phyloP scores from a whole-genome alignment of 1,140 invertebrate species.

The Bombyx mandarina region DNA sequence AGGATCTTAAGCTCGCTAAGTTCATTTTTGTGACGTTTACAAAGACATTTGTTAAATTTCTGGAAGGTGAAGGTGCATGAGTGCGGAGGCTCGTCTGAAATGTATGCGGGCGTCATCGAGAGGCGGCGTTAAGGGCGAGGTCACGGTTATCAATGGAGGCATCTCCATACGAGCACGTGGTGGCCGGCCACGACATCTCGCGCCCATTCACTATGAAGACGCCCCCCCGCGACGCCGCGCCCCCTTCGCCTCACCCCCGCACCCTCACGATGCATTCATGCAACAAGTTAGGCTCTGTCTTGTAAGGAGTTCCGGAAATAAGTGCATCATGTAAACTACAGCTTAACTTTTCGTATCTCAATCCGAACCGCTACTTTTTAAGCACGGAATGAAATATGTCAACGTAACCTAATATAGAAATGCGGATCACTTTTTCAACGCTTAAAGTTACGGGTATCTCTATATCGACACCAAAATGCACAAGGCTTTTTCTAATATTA shows the following conservation, averaged over 20 bases:
- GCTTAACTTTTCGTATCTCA: too few species aligned
- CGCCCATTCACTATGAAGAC: conserved; percentile 65
- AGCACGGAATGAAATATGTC: too few species aligned
- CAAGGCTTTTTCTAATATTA: too few species aligned
- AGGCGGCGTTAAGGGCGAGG: conserved; percentile 55
- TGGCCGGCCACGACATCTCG: conserved; percentile 62
- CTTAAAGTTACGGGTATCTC: too few species aligned
- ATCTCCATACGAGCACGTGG: conserved; percentile 61
- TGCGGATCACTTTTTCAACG: too few species aligned
- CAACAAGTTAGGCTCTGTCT: conserved; percentile 64
- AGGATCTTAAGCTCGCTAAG: too few species aligned
- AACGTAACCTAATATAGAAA: too few species aligned
- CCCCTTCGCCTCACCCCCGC: conserved; percentile 23
- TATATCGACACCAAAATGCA: too few species aligned
- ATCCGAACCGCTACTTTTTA: too few species aligned
- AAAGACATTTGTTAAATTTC: too few species aligned
- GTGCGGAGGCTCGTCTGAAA: conserved; percentile 1
- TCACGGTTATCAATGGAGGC: conserved; percentile 64
- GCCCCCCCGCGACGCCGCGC: conserved; percentile 24
- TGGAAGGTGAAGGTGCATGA: background rate
- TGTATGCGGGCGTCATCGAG: conserved; percentile 30
- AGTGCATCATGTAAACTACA: conserved; percentile 3
- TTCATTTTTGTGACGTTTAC: too few species aligned
- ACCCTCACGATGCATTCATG: conserved; percentile 60
- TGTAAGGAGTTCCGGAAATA: conserved; percentile 44